Conservation (phyloP, 2,113 vertebrate species). For the Daboia siamensis region DNA sequence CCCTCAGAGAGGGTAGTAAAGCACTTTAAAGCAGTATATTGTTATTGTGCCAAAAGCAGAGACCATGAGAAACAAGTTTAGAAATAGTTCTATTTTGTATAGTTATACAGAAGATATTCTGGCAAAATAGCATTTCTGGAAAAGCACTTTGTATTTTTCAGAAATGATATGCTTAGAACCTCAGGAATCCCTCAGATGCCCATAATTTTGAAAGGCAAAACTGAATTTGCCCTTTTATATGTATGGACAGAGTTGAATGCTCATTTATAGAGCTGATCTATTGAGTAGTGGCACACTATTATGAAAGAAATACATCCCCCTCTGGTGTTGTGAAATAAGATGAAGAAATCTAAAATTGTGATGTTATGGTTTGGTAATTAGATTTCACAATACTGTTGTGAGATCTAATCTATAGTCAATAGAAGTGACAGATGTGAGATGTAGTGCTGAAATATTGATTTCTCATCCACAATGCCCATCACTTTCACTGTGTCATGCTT, state of each 20-base stretch:
- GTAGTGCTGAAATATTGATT: constrained; percentile 23
- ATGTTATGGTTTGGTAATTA: not conserved
- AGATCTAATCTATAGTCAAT: not conserved
- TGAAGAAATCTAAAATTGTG: not conserved
- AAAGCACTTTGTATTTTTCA: not conserved
- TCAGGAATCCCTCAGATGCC: not conserved
- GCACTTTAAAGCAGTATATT: not conserved
- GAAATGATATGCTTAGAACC: not conserved
- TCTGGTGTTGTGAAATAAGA: not conserved
- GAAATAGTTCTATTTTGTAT: not conserved
- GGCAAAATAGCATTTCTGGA: not conserved
- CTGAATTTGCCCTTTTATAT: not conserved
- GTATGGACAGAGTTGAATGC: not conserved
- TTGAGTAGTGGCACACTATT: not conserved
- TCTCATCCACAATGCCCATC: not conserved
- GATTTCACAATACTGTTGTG: not conserved
- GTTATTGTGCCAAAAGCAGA: not conserved
- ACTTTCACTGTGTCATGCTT: not conserved
- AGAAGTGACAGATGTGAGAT: not conserved
- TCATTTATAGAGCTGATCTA: not conserved
- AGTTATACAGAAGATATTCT: not conserved
- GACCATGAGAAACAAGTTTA: not conserved
- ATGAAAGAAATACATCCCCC: not conserved
- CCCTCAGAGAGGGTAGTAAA: not conserved
- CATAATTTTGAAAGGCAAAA: not conserved